These are phyloP conservation scores for Drosophila picticornis DNA, from an alignment of 2,888 invertebrate genomes.

Conservation along the genomic window DNA sequence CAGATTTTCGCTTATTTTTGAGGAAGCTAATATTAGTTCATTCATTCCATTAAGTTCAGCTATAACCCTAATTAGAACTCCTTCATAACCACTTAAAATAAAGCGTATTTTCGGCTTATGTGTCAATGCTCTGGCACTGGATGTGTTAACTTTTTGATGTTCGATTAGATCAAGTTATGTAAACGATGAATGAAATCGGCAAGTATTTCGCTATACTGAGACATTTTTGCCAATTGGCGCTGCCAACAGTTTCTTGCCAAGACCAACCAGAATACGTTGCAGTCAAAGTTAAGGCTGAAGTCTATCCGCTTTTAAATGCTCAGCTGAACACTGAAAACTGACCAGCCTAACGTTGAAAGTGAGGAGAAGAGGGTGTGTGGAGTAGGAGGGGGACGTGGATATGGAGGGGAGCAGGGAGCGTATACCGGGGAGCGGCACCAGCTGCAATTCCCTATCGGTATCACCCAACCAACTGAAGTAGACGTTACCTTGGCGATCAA, in stretches of 20 bases:
- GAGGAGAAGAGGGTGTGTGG: background rate
- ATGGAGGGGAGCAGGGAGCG: background rate
- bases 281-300: constrained; percentile 15
- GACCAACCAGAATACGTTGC: too few relatives aligned
- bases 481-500: constrained; percentile 64
- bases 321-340: constrained; percentile 8
- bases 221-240: constrained; percentile 36
- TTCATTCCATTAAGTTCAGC: too few relatives aligned
- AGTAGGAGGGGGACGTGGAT: background rate
- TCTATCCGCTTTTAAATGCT: constrained; percentile 49
- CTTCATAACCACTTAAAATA: too few relatives aligned
- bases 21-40: background rate
- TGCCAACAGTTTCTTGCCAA: constrained; percentile 3
- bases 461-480: constrained; percentile 13
- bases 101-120: background rate
- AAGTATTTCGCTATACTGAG: background rate
- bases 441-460: constrained; percentile 41
- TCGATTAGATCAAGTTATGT: background rate
- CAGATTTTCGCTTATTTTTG: background rate
- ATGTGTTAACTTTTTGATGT: background rate
- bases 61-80: background rate
- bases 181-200: background rate
- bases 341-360: background rate
- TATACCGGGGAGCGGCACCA: background rate
- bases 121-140: too few relatives aligned